A percentile compares a stretch with the other conserved stretches of the same genome.
These are phyloP conservation scores for Diglossa cyanea DNA, from an alignment of 2,797 vertebrate genomes.

Conservation along the genomic window DNA sequence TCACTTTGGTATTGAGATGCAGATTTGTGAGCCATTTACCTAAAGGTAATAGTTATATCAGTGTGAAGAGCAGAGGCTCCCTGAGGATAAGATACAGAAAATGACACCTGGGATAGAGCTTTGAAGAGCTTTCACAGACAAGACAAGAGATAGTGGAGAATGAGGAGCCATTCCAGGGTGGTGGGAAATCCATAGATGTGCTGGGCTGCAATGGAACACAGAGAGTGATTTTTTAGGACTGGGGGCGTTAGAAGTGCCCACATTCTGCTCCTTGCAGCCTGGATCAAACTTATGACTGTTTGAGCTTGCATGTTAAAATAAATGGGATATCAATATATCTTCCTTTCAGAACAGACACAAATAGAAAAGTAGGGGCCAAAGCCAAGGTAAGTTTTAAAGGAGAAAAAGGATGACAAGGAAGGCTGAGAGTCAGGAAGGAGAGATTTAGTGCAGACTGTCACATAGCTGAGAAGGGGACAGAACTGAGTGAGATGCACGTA, in stretches of 20 bases:
- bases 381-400: neutral
- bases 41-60: conserved; percentile 21
- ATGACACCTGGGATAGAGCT: conserved; percentile 11
- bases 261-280: neutral
- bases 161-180: neutral
- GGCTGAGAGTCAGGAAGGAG: neutral
- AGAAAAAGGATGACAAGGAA: neutral
- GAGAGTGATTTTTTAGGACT: neutral
- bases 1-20: conserved; percentile 39
- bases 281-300: neutral
- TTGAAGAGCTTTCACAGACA: conserved; percentile 26
- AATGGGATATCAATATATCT: fast-evolving
- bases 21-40: conserved; percentile 42
- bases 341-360: neutral
- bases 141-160: conserved; percentile 35
- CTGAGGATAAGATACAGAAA: conserved; percentile 40
- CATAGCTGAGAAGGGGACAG: neutral
- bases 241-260: neutral
- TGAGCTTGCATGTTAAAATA: neutral
- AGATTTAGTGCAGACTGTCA: neutral
- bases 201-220: neutral
- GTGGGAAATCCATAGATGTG: neutral
- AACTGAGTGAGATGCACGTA: neutral
- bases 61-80: conserved; percentile 27
- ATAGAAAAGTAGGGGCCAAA: neutral